Evolutionary conservation across 1,140 invertebrate genomes (phyloP).

Genomic region (Drosophila athabasca): DNA sequence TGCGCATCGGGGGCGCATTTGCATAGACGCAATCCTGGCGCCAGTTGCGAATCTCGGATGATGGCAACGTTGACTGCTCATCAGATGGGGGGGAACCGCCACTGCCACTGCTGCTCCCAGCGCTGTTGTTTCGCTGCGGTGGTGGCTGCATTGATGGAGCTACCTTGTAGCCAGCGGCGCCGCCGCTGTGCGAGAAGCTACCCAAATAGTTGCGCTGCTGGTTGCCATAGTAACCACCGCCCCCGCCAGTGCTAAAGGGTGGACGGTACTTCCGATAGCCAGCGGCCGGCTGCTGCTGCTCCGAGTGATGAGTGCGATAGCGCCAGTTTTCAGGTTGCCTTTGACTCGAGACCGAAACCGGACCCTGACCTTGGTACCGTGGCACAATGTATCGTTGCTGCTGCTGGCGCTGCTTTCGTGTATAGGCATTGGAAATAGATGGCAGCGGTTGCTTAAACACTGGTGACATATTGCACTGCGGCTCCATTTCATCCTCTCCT

Average conservation of each 20-base stretch:
- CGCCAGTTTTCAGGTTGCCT: conserved; percentile 76
- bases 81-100: conserved; percentile 76
- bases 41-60: conserved; percentile 67
- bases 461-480: background rate
- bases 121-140: conserved; percentile 24
- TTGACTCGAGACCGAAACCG: background rate
- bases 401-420: conserved; percentile 64
- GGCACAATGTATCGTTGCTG: conserved; percentile 61
- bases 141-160: conserved; percentile 40
- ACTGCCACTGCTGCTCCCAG: conserved; percentile 53
- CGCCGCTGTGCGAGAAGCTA: conserved; percentile 70
- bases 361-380: conserved; percentile 21
- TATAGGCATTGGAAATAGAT: conserved; percentile 58
- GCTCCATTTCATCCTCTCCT: background rate
- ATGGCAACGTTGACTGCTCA: conserved; percentile 45
- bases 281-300: conserved; percentile 53
- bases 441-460: conserved; percentile 38
- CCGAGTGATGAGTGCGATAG: conserved; percentile 70
- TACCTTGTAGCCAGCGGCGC: conserved; percentile 60
- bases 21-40: conserved; percentile 77
- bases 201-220: conserved; percentile 79
- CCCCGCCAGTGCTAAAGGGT: conserved; percentile 68
- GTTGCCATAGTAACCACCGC: conserved; percentile 69
- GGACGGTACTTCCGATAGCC: conserved; percentile 71
- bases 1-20: conserved; percentile 29